Base-by-base conservation (phyloP, 1,140 invertebrate genomes). In the Alviniconcha marisindica region DNA sequence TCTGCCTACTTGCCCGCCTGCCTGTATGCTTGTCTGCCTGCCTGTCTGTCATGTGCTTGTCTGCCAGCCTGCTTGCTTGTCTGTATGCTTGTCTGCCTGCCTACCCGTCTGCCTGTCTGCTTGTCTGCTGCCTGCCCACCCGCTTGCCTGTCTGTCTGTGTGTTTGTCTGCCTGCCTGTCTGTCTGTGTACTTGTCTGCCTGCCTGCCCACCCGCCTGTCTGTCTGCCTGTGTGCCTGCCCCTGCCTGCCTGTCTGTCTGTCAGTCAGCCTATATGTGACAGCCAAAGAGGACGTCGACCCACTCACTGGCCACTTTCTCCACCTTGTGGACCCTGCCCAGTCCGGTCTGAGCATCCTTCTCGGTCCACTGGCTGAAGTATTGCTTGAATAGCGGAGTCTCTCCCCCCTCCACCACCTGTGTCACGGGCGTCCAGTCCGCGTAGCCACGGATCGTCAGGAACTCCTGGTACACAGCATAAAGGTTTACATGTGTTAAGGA, bases 381-480 rank as follows among this genome's bases (percentile, higher is more conserved):
- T 56, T 91, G 90, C 82, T 92, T 92, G 85, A 92, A 92, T 14
- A 91, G 73, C 7, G 90, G 88, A 12, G 91, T 91, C 81, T 92
- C 91, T 21, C 87, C 90, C 2, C 86, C 88, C 40, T 92, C 91
- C 44, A 88, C 89, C 21, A 92, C 56, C 54, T 88, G 86, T 0
- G 87, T 92, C 56, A 97, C 96, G 88, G 94, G 94, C 80, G 96
- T 97, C 96, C 96, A 97, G 31, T 95, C 93, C 0, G 96, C 96
- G 91, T 97, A 96, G 51, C 96, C 96, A 85, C 96, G 96, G 4
- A 94, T 92, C 40, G 94, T 93, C 83, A 97, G 89, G 89, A 96
- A 96, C 79, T 95, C 94, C 91, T 96, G 78, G 4, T 73, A 84
- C 54, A 54, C 24, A 4, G 74, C 10, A n/a, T n/a, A n/a, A n/a